A percentile compares a stretch with the other conserved stretches of the same genome.
Conservation (phyloP, 1,140 invertebrate species). For the Whitmania pigra region DNA sequence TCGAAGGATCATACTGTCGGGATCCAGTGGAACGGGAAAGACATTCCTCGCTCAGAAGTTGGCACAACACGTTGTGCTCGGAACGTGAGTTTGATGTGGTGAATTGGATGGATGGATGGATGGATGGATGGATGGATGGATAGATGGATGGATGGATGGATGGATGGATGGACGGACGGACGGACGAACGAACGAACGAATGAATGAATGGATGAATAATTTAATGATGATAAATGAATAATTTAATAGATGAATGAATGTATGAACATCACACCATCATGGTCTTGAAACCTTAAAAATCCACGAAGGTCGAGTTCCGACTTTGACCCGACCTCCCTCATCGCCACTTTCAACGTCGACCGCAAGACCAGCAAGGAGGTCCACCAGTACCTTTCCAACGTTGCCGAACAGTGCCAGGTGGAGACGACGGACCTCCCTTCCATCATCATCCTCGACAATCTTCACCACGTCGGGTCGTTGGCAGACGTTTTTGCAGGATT, state of each 20-base stretch:
- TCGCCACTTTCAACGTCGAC: conserved; percentile 62
- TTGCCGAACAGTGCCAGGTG: conserved; percentile 75
- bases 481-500: conserved; percentile 76
- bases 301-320: conserved; percentile 38
- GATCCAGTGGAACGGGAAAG: conserved; percentile 91
- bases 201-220: too few relatives aligned
- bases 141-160: too few relatives aligned
- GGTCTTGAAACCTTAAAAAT: too few relatives aligned
- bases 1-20: conserved; percentile 80
- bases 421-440: conserved; percentile 53
- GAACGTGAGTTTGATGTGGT: background rate
- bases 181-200: too few relatives aligned
- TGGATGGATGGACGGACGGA: too few relatives aligned
- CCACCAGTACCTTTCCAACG: conserved; percentile 74
- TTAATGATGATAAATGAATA: too few relatives aligned
- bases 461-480: conserved; percentile 79
- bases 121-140: too few relatives aligned
- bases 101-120: too few relatives aligned
- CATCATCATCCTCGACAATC: conserved; percentile 87
- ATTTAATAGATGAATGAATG: too few relatives aligned
- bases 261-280: too few relatives aligned
- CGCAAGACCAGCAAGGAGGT: conserved; percentile 87
- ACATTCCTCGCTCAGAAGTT: conserved; percentile 87
- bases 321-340: conserved; percentile 37
- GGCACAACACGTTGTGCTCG: conserved; percentile 65